Conservation (phyloP, 1,140 invertebrate species). For the Elymnias hypermnestra region DNA sequence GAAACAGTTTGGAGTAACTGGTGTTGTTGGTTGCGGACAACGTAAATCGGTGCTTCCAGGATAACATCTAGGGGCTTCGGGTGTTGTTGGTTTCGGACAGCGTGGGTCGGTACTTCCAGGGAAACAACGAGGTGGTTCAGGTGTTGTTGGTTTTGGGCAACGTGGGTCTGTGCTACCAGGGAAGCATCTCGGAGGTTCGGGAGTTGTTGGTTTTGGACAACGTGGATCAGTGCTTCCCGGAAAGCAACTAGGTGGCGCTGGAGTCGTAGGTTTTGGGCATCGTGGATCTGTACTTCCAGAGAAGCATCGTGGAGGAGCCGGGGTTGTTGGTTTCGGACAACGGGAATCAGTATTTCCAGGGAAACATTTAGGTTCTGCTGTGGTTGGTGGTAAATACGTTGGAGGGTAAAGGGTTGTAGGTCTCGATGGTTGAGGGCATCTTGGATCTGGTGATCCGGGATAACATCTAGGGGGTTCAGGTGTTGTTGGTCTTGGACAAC, state of each 20-base stretch:
- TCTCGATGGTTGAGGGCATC: no score
- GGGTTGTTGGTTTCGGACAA: slow-evolving; percentile 20
- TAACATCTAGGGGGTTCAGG: no score
- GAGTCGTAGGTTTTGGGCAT: slow-evolving; percentile 37
- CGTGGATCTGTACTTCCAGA: slow-evolving; percentile 44
- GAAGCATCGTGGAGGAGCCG: slow-evolving; percentile 14
- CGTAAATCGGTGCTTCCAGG: slow-evolving; percentile 38
- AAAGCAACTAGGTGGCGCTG: slow-evolving; percentile 25
- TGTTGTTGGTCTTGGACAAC: no score
- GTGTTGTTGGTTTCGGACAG: slow-evolving; percentile 35
- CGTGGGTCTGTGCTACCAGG: slow-evolving; percentile 11
- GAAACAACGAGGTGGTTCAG: slow-evolving; percentile 15
- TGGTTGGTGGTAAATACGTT: no score
- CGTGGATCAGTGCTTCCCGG: slow-evolving; percentile 11
- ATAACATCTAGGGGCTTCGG: slow-evolving; percentile 37
- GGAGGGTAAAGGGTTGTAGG: no score
- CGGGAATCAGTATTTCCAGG: slow-evolving; percentile 38
- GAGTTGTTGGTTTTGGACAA: slow-evolving; percentile 21
- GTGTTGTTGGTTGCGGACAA: slow-evolving; percentile 6
- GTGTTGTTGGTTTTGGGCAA: slow-evolving; percentile 23
- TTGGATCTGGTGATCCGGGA: no score
- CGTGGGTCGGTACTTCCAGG: slow-evolving; percentile 29
- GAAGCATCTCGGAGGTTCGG: slow-evolving; percentile 30
- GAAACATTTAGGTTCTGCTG: no score
- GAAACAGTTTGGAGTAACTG: slow-evolving; percentile 30